These are phyloP conservation scores for Chamaetylas fuelleborni DNA, from an alignment of 2,113 vertebrate species.

Conservation along the genomic window DNA sequence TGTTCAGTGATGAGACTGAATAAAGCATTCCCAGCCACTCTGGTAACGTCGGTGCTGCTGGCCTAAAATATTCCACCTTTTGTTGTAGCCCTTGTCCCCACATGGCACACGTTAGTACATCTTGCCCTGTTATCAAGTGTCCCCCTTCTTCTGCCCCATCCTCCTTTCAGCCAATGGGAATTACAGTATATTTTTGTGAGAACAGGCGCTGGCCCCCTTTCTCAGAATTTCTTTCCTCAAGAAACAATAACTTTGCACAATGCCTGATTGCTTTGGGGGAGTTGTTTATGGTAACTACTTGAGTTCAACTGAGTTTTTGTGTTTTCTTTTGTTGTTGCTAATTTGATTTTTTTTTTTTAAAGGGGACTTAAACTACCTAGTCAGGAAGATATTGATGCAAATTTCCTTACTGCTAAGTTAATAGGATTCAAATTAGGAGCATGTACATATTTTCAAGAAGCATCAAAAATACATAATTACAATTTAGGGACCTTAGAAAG, in stretches of 20 bases:
- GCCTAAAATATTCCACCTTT: neutral
- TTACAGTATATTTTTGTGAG: neutral
- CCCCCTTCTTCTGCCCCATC: neutral
- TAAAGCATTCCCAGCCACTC: neutral
- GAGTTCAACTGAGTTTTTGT: neutral
- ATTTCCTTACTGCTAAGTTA: conserved; percentile 39
- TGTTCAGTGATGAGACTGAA: neutral
- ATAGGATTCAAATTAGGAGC: conserved; percentile 50
- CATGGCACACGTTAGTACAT: neutral
- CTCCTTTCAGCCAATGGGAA: neutral
- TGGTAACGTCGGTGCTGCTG: neutral
- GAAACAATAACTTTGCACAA: neutral
- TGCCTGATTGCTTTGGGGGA: neutral
- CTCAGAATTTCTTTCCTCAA: neutral
- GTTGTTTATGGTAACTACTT: neutral
- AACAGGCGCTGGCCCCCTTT: neutral
- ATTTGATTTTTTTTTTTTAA: conserved; percentile 58
- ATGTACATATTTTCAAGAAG: conserved; percentile 20
- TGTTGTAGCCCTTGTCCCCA: neutral
- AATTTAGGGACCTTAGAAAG: conserved; percentile 27
- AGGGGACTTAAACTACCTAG: conserved; percentile 44
- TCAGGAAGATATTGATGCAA: conserved; percentile 51
- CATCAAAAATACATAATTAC: conserved; percentile 28
- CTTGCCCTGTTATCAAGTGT: neutral
- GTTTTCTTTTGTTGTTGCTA: conserved; percentile 44